Evolutionary conservation across 2,888 invertebrate species (phyloP), one percentile per base, ranked within the genome.

Genomic region (Polietes domitor): DNA sequence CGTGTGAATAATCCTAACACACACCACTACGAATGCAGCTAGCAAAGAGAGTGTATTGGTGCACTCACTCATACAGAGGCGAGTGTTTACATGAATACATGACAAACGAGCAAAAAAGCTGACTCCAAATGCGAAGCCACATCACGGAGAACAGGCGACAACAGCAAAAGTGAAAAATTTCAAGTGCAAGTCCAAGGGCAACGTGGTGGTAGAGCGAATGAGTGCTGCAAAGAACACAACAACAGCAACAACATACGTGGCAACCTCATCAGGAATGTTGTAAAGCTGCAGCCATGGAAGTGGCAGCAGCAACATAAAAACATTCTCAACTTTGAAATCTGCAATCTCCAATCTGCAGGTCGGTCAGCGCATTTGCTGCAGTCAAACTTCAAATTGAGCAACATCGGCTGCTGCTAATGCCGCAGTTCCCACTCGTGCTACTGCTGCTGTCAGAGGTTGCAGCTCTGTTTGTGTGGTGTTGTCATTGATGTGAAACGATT

Each of bases 151-250:
- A 47, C 19, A 37, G 63, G 71, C 65, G 61, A 77, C 72, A 32
- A 74, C 19, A 79, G 70, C 79, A 85, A 81, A 77, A 83, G 74
- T 71, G 61, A 84, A 80, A 80, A 78, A 77, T 65, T 90, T 90
- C 90, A 90, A 90, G 90, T 90, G 89, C 90, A 90, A 90, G 90
- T 91, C 90, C 90, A 90, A 91, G 90, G 90, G 90, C 90, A 90
- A 88, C 87, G 80, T 86, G 87, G 86, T 86, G 86, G 85, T 76
- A 37, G 37, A 63, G 63, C 63, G 24, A 63, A 28, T 7, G 19
- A 41, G 68, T 24, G 43, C 68, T 68, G 68, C 68, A 68, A 61
- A 61, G 28, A 61, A 61, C n/a, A n/a, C n/a, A n/a, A n/a, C n/a
- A n/a, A n/a, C n/a, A n/a, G n/a, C n/a, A n/a, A n/a, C n/a, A 24